phyloP scores from a whole-genome alignment of 2,888 invertebrate genomes.

The Bhutanitis thaidina region DNA sequence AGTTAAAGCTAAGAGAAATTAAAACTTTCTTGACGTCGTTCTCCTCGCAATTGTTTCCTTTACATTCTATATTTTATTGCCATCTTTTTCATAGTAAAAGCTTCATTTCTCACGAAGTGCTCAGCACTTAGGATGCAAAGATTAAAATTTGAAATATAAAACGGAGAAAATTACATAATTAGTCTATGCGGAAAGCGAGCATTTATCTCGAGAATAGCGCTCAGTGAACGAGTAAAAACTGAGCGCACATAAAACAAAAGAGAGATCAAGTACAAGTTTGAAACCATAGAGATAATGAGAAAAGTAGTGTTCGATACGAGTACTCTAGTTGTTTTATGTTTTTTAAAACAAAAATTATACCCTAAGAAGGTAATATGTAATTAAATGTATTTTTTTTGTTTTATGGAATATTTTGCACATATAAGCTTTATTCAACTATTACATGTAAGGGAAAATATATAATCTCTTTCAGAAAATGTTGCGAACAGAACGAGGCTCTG shows the following conservation, averaged over 20 bases:
- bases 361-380: no score
- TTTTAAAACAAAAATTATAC: not conserved
- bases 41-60: no score
- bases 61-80: not conserved
- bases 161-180: slow-evolving; percentile 36
- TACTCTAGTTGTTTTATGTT: slow-evolving; percentile 21
- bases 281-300: slow-evolving; percentile 59
- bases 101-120: slow-evolving; percentile 5
- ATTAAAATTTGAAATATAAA: slow-evolving; percentile 31
- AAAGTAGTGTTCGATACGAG: slow-evolving; percentile 18
- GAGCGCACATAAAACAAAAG: slow-evolving; percentile 20
- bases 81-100: slow-evolving; percentile 18
- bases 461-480: no score
- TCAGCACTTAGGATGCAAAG: slow-evolving; percentile 8
- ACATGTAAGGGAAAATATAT: no score
- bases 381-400: no score
- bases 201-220: slow-evolving; percentile 46
- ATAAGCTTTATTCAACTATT: no score
- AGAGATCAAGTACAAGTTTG: slow-evolving; percentile 51
- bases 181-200: slow-evolving; percentile 43
- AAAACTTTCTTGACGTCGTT: no score
- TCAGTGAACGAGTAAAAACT: slow-evolving; percentile 32
- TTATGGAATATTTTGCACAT: no score
- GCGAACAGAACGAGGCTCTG: no score
- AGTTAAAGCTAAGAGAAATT: no score